These are phyloP conservation scores for Tipula vernalis DNA, from an alignment of 2,888 invertebrate genomes.

Conservation along the genomic window DNA sequence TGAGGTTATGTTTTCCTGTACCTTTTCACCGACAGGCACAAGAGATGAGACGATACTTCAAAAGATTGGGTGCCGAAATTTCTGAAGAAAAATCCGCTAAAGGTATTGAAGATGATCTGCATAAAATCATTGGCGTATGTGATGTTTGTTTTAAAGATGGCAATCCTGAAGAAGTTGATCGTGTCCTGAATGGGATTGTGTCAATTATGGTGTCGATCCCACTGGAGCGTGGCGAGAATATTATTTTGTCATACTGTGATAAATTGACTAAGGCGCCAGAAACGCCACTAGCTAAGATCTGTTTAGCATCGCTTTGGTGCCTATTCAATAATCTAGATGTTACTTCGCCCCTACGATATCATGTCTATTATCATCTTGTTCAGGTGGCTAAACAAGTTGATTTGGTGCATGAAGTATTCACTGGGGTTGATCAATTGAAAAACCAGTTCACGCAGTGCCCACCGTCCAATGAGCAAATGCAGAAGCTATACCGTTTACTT, in stretches of 20 bases:
- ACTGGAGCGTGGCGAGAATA: slow-evolving; percentile 72
- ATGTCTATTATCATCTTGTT: slow-evolving; percentile 84
- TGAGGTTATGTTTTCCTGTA: slow-evolving; percentile 17
- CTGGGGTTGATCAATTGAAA: slow-evolving; percentile 70
- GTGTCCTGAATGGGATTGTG: slow-evolving; percentile 89
- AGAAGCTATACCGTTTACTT: slow-evolving; percentile 74
- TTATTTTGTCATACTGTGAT: slow-evolving; percentile 84
- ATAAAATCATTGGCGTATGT: slow-evolving; percentile 88
- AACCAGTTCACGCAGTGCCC: slow-evolving; percentile 67
- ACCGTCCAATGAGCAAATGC: slow-evolving; percentile 80
- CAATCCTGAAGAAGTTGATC: slow-evolving; percentile 79
- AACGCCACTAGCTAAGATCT: slow-evolving; percentile 63
- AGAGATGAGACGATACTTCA: slow-evolving; percentile 81
- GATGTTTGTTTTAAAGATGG: slow-evolving; percentile 85
- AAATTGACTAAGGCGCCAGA: slow-evolving; percentile 80
- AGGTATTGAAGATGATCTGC: slow-evolving; percentile 85
- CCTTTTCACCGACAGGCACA: slow-evolving; percentile 46
- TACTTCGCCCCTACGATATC: slow-evolving; percentile 73
- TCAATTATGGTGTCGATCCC: slow-evolving; percentile 88
- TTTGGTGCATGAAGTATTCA: slow-evolving; percentile 71
- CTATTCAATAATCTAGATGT: slow-evolving; percentile 84
- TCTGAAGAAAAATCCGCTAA: slow-evolving; percentile 81
- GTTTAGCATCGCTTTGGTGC: slow-evolving; percentile 83
- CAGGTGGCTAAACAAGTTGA: slow-evolving; percentile 82
- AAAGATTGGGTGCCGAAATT: slow-evolving; percentile 87